phyloP scores from a whole-genome alignment of 2,888 invertebrate genomes.

The Lycophotia porphyrea region DNA sequence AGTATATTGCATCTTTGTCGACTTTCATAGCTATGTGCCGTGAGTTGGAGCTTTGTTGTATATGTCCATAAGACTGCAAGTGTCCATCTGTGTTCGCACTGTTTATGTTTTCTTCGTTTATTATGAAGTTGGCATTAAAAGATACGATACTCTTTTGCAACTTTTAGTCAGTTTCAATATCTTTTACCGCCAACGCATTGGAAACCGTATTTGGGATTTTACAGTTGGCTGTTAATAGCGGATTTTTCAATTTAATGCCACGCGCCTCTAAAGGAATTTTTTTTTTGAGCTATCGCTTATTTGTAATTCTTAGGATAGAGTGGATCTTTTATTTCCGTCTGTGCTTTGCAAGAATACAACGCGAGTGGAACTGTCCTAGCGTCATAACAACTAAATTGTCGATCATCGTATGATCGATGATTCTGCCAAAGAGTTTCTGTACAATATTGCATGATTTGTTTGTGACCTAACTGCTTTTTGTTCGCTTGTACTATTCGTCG shows the following conservation, averaged over 20 bases:
- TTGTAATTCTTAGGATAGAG: background rate
- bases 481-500: slow-evolving; percentile 3
- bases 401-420: slow-evolving; percentile 21
- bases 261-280: slow-evolving; percentile 6
- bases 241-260: background rate
- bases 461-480: background rate
- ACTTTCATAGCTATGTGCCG: background rate
- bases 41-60: background rate
- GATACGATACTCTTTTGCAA: background rate
- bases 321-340: background rate
- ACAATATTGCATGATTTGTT: slow-evolving; percentile 18
- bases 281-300: background rate
- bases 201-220: background rate
- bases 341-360: background rate
- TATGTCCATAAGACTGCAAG: background rate
- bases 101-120: background rate
- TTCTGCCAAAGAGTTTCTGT: background rate
- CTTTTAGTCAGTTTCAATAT: background rate
- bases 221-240: background rate
- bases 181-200: background rate
- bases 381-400: background rate
- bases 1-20: background rate
- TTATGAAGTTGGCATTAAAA: slow-evolving; percentile 13
- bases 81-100: background rate
- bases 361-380: background rate